These are phyloP conservation scores for Ctenosaura bakeri DNA, from an alignment of 2,797 vertebrate genomes.

Conservation along the genomic window DNA sequence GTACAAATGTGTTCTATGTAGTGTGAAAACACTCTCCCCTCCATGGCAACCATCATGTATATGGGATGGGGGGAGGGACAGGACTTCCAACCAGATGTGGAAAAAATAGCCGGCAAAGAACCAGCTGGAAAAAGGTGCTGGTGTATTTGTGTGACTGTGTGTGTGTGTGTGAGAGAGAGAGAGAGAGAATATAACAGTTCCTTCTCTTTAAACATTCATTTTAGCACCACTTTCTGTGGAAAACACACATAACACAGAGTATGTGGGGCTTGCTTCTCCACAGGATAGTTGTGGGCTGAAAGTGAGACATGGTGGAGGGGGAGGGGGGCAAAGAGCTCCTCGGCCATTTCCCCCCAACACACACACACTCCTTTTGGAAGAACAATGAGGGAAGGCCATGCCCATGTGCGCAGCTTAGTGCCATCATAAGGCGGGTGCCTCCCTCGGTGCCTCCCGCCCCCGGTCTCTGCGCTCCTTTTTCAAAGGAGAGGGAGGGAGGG, in stretches of 20 bases:
- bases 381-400: not conserved
- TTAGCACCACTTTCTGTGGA: not conserved
- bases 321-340: too few species aligned
- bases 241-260: not conserved
- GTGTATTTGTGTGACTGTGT: not conserved
- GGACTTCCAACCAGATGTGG: constrained; percentile 9
- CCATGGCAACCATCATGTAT: constrained; percentile 19
- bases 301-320: too few species aligned
- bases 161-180: not conserved
- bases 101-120: not conserved
- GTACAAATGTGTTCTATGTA: not conserved
- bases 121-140: not conserved
- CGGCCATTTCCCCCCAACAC: not conserved
- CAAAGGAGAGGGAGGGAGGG: not conserved
- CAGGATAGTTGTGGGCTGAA: too few species aligned
- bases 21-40: constrained; percentile 11
- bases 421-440: too few species aligned
- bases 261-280: not conserved
- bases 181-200: not conserved
- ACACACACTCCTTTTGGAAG: not conserved
- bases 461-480: not conserved
- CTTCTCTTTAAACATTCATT: not conserved
- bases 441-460: not conserved
- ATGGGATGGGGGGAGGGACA: not conserved
- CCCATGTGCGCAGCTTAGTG: not conserved